These are phyloP conservation scores for Xenentodon cancila DNA, from an alignment of 2,797 vertebrate species.

Conservation along the genomic window DNA sequence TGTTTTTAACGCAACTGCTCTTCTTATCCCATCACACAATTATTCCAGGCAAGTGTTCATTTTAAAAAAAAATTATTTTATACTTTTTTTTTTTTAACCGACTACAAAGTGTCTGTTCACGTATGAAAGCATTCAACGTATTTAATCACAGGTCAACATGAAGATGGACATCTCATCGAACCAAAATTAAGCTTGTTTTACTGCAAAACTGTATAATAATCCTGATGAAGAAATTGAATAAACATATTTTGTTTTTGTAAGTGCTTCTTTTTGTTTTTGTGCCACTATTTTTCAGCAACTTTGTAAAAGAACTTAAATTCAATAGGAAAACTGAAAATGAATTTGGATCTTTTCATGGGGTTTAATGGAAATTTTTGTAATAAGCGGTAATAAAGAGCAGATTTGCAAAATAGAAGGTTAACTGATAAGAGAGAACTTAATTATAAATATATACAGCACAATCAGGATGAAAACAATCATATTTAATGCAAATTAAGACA, in stretches of 20 bases:
- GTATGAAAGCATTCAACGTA: conserved; percentile 59
- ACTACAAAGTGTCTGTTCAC: conserved; percentile 49
- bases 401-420: too few relatives aligned
- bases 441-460: too few relatives aligned
- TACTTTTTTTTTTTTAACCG: conserved; percentile 15
- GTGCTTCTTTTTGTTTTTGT: conserved; percentile 11
- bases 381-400: too few relatives aligned
- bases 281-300: background rate
- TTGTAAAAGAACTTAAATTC: too few relatives aligned
- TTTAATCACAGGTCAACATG: conserved; percentile 65
- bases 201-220: conserved; percentile 80
- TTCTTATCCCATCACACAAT: conserved; percentile 46
- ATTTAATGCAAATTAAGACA: too few relatives aligned
- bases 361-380: too few relatives aligned
- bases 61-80: too few relatives aligned
- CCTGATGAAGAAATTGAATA: conserved; percentile 76
- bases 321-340: too few relatives aligned
- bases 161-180: conserved; percentile 62
- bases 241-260: conserved; percentile 83
- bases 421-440: too few relatives aligned
- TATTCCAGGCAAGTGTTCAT: conserved; percentile 39
- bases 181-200: conserved; percentile 78
- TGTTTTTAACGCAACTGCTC: conserved; percentile 60
- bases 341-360: too few relatives aligned
- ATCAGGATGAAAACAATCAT: too few relatives aligned